Base-by-base conservation (phyloP, 2,113 vertebrate species). In the Hiodon tergisus region DNA sequence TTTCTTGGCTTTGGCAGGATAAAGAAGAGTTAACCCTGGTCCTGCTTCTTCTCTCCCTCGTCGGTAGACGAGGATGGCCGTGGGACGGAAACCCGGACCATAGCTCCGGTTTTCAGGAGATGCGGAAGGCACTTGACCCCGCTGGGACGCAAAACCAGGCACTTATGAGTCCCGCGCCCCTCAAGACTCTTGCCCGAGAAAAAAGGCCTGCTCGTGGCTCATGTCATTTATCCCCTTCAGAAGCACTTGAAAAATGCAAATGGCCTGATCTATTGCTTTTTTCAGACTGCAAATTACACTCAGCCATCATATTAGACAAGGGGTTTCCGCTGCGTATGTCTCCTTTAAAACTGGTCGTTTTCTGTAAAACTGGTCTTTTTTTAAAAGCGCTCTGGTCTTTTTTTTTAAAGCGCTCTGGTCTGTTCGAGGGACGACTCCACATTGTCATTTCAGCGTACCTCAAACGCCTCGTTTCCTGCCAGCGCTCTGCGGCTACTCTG, bases 41-140 rank as follows among this genome's bases (percentile, higher is more conserved):
- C 31, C 31, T 31, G 31, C 31, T 31, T 31, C 31, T 31, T 31
- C 31, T 31, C 31, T 31, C 31, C 31, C 31, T 31, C 31, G 31
- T 31, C 31, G 31, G 31, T 0, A 31, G 31, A 31, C 31, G 31
- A 31, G 31, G 31, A 31, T 31, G 2, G 81, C 83, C 85, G 82
- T 77, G 78, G 87, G 85, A 87, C 83, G 87, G 83, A 89, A 87
- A 86, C 81, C 77, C 84, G 83, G 83, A 81, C 85, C 85, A 81
- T 81, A 1, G 31, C 85, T 85, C 81, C 80, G 80, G 83, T 83
- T 86, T 85, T 89, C n/a, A 84, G 82, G 81, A 87, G 82, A 85
- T 82, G 80, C 63, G 68, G 67, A 85, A 84, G 65, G 82, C 85
- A 86, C 87, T 90, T 90, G 88, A 90, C 88, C 89, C 83, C 75